phyloP scores from a whole-genome alignment of 1,140 invertebrate genomes.

The Cotesia glomerata region DNA sequence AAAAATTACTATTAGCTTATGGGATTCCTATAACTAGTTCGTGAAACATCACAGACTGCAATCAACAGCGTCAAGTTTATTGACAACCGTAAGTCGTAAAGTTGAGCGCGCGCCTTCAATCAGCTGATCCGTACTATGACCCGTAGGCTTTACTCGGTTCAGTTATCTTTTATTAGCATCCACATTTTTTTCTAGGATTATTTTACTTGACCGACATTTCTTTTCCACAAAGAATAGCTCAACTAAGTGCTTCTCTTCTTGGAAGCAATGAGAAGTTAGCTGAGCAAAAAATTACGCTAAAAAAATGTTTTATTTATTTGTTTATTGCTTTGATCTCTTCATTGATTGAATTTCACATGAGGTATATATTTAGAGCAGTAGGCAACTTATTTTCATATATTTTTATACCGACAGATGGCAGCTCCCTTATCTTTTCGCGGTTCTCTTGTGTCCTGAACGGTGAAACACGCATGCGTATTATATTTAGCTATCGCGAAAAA shows the following conservation, averaged over 20 bases:
- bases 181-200: conserved; percentile 1
- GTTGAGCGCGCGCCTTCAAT: conserved; percentile 61
- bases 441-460: background rate
- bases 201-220: background rate
- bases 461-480: background rate
- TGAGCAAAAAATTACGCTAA: background rate
- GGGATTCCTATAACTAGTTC: conserved; percentile 45
- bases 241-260: background rate
- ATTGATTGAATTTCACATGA: background rate
- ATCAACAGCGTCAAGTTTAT: conserved; percentile 57
- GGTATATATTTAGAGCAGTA: background rate
- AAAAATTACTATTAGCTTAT: background rate
- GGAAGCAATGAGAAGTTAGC: background rate
- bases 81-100: conserved; percentile 65
- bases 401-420: conserved; percentile 59
- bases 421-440: conserved; percentile 58
- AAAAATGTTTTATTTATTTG: conserved; percentile 35
- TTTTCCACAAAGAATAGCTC: too few relatives aligned
- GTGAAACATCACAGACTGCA: conserved; percentile 58
- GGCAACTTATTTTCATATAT: conserved; percentile 40
- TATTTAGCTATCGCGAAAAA: background rate
- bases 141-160: conserved; percentile 33
- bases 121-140: conserved; percentile 64
- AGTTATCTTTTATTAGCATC: background rate
- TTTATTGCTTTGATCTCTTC: background rate